These are phyloP conservation scores for Microcebus ravelobensis DNA, from an alignment of 2,113 vertebrate genomes.

Conservation along the genomic window DNA sequence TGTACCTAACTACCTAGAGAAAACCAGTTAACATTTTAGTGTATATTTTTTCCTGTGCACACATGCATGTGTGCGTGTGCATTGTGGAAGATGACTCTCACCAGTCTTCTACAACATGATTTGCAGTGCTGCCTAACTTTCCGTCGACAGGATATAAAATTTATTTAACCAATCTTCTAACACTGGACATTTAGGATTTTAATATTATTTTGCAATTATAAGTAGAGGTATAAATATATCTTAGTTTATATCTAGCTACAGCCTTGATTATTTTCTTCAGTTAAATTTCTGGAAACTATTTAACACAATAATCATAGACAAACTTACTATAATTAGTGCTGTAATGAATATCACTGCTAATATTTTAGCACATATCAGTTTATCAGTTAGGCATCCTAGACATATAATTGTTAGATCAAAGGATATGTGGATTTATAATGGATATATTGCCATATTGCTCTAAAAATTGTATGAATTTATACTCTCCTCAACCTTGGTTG, in stretches of 20 bases:
- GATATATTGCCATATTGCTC: background rate
- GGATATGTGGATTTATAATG: background rate
- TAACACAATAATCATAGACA: background rate
- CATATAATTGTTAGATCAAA: background rate
- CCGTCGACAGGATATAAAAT: background rate
- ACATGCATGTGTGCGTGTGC: background rate
- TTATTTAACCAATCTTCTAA: background rate
- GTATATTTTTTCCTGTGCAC: background rate
- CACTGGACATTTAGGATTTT: constrained; percentile 11
- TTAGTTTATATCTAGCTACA: background rate
- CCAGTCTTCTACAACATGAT: background rate
- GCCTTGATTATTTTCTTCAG: constrained; percentile 11
- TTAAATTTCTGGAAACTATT: constrained; percentile 1
- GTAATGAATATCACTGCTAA: background rate
- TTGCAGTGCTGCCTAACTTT: background rate
- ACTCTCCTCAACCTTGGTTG: background rate
- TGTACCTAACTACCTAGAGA: background rate
- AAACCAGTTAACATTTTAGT: background rate
- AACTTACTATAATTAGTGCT: constrained; percentile 16
- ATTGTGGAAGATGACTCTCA: background rate
- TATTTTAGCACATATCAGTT: background rate
- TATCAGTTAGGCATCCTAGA: background rate
- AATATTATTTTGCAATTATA: constrained; percentile 16
- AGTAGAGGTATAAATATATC: background rate
- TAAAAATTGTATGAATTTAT: background rate